Evolutionary conservation across 2,113 vertebrate species (phyloP), one percentile per base, ranked within the genome.

Genomic region (Sander vitreus): DNA sequence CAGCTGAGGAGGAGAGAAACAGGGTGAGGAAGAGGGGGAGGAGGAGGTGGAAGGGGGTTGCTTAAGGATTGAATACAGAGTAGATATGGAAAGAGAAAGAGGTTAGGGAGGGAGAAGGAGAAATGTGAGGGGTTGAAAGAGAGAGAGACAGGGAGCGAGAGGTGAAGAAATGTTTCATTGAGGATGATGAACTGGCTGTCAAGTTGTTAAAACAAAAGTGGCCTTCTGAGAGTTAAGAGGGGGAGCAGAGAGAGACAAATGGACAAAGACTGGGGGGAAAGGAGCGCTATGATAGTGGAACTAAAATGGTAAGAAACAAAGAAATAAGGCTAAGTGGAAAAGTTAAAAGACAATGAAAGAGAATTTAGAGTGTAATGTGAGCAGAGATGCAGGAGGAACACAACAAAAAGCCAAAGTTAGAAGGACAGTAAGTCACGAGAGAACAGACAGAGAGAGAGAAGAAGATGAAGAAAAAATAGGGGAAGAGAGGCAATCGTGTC

Each of bases 1-100:
- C 88, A 93, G 92, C 88, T 91, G 90, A 93, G 88, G 81, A 91
- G 66, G 64, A 63, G 73, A 27, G n/a, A 30, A 16, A 25, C 2
- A 14, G 59, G 6, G 81, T 53, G 75, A 65, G 55, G 71, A 74
- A 27, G 78, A 65, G 70, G 23, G 11, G 74, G 59, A 76, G 45
- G 45, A 54, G 45, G 59, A 67, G 45, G 45, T 66, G 43, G 54
- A 64, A 48, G 45, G 8, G 63, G 73, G 73, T 16, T 48, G 69
- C 76, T 87, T 78, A 60, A 79, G 75, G 86, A 79, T 30, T 72
- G 77, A 85, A 89, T 78, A 80, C 64, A 76, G 78, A 86, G 60
- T 47, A 80, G 71, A 82, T 70, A 85, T 23, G 53, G 59, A 62
- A 68, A 70, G 60, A 66, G 43, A 67, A 68, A 47, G 71, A 64